Base-by-base conservation (phyloP, 1,140 invertebrate species). In the Trichonephila clavata region DNA sequence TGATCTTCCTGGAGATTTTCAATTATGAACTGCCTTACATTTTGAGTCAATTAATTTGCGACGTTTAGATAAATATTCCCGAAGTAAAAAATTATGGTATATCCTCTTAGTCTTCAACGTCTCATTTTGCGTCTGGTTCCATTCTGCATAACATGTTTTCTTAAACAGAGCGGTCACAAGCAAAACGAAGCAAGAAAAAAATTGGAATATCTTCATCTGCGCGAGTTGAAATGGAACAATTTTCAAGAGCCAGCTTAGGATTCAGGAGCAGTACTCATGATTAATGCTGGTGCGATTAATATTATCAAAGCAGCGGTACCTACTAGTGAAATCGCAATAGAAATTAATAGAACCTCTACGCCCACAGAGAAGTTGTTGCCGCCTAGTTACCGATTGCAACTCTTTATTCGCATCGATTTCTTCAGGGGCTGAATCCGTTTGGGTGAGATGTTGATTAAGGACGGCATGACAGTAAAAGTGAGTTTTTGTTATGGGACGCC, bases 131-230 rank as follows among this genome's bases (percentile, higher is more conserved):
- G 0, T 27, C 16, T 77, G 68, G 68, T 77, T 77, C 68, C 4
- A 5, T 77, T 32, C 24, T 32, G 3, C 27, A 2, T 77, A 16
- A 16, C 24, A 13, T 2, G 8, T 71, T 20, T 20, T 16, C 6
- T 7, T 21, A 63, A 63, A 63, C 16, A 18, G 68, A 27, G 7
- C 24, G 10, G 10, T 32, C 68, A 77, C 27, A 13, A 77, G 14
- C 3, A 16, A 7, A 24, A 77, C 13, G 16, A 32, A 16, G 27
- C 14, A 16, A 24, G 68, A 77, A 14, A 13, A 77, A 77, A 77
- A 77, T 77, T 24, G 68, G 68, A 77, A 77, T 77, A 77, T 77
- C 68, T 77, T 77, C 68, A 77, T 77, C 68, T 77, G 68, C 68
- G 68, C 68, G 8, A 77, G 68, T 77, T 13, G 68, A 77, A 77